Conservation (phyloP, 2,888 invertebrate species). For the Ectemnius cavifrons region DNA sequence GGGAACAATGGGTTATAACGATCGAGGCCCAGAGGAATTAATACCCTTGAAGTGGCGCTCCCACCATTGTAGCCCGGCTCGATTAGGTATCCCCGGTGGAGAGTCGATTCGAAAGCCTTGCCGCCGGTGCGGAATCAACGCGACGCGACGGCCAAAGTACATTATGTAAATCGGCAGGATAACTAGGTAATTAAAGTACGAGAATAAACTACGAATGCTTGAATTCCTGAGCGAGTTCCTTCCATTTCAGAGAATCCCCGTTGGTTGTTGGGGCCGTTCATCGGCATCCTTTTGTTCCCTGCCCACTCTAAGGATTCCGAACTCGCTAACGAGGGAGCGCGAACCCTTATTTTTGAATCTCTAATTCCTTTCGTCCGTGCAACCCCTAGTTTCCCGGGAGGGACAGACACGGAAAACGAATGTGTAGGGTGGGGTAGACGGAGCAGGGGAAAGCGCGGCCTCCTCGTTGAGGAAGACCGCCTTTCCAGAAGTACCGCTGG, state of each 20-base stretch:
- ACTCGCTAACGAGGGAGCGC: slow-evolving; percentile 55
- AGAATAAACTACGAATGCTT: slow-evolving; percentile 61
- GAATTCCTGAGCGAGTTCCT: slow-evolving; percentile 58
- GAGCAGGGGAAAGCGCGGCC: too few relatives aligned
- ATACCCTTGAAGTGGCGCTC: slow-evolving; percentile 51
- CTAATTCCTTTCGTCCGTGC: slow-evolving; percentile 50
- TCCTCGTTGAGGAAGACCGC: slow-evolving; percentile 26
- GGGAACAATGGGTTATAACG: slow-evolving; percentile 64
- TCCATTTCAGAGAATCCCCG: slow-evolving; percentile 50
- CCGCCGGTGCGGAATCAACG: slow-evolving; percentile 39
- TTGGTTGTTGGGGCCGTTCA: background rate
- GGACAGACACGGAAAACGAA: slow-evolving; percentile 28
- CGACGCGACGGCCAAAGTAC: slow-evolving; percentile 49
- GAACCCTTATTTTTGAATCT: slow-evolving; percentile 57
- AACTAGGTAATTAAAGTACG: slow-evolving; percentile 66
- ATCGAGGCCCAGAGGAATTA: slow-evolving; percentile 60
- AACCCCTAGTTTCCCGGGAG: slow-evolving; percentile 11
- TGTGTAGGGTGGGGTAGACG: background rate
- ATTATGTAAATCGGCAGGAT: slow-evolving; percentile 63
- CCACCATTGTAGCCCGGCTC: slow-evolving; percentile 34
- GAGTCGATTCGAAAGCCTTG: slow-evolving; percentile 60
- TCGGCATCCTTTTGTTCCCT: slow-evolving; percentile 7
- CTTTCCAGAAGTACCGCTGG: background rate
- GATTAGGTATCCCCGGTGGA: slow-evolving; percentile 52
- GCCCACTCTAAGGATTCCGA: slow-evolving; percentile 28